Evolutionary conservation across 23 tunicate genomes (phyloP), one percentile per base, ranked within the genome.

Genomic region (Ciona savignyi): DNA sequence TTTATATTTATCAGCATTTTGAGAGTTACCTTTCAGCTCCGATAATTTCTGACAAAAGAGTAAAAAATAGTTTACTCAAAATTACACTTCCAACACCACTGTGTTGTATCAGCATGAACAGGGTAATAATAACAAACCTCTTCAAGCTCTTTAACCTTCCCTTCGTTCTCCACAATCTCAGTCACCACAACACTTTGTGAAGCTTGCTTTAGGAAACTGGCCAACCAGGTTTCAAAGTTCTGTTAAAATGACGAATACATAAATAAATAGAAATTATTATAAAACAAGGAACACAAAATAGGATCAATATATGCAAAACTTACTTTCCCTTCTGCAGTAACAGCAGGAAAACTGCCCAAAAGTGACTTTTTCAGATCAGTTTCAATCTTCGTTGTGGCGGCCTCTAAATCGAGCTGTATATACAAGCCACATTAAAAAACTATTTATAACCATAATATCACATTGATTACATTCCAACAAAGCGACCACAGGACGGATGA

Each of bases 161-260:
- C 72, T 65, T 77, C 34, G 62, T 33, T 35, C 20, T 23, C 35
- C 9, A 61, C 81, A 66, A 61, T 77, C 33, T 77, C 34, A 34
- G 34, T 51, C 2, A 77, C 72, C 1, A 42, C 67, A 32, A 66
- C 72, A 30, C 70, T 23, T 22, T 77, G 29, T n/a, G 72, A 66
- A 26, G 72, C 81, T 64, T 33, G 25, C 34, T 6, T 63, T 26
- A 77, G 63, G 72, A 77, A 77, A 60, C 25, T 23, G 22, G 60
- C n/a, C 32, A 77, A 22, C 81, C 81, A 77, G 27, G 34, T 22
- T 42, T 34, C 22, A 60, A 77, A 77, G 72, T 77, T 31, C 81
- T 42, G 27, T n/a, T n/a, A n/a, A n/a, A n/a, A n/a, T n/a, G n/a
- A n/a, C n/a, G n/a, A n/a, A n/a, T n/a, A n/a, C n/a, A n/a, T n/a